These are phyloP conservation scores for Andrena bucephala DNA, from an alignment of 2,888 invertebrate genomes.

Conservation along the genomic window DNA sequence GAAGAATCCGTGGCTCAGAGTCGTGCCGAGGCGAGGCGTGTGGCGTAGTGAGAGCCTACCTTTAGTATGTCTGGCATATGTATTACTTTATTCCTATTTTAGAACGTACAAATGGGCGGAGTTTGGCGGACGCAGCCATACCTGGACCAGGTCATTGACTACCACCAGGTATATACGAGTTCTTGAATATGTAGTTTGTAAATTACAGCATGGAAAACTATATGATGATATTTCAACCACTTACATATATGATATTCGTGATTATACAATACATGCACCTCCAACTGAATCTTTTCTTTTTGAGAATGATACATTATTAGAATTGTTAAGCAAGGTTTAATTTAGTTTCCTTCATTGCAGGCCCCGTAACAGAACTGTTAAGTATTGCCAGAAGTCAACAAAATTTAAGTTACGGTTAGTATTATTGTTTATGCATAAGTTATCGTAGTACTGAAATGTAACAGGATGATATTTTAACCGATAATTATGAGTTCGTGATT, in stretches of 20 bases:
- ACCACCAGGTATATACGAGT: too few species aligned
- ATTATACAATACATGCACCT: slow-evolving; percentile 69
- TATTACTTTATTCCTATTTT: background rate
- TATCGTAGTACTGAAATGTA: background rate
- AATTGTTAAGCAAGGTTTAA: background rate
- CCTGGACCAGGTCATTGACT: too few species aligned
- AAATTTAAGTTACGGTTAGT: slow-evolving; percentile 30
- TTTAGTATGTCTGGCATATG: background rate
- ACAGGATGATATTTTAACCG: slow-evolving; percentile 33
- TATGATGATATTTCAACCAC: slow-evolving; percentile 46
- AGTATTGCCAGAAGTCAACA: background rate
- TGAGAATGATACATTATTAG: background rate
- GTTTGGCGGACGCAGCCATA: too few species aligned
- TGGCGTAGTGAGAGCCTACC: too few species aligned
- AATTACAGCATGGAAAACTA: background rate
- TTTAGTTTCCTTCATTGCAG: slow-evolving; percentile 23
- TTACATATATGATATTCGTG: slow-evolving; percentile 54
- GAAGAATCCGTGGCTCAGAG: too few species aligned
- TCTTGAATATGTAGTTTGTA: background rate
- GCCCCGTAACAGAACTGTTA: background rate
- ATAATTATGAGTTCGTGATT: slow-evolving; percentile 45
- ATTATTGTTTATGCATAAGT: background rate
- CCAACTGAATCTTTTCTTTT: slow-evolving; percentile 56
- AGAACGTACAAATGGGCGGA: background rate
- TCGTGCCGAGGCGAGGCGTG: too few species aligned